These are phyloP conservation scores for Ivindomyrus marchei DNA, from an alignment of 2,113 vertebrate species.

Conservation along the genomic window DNA sequence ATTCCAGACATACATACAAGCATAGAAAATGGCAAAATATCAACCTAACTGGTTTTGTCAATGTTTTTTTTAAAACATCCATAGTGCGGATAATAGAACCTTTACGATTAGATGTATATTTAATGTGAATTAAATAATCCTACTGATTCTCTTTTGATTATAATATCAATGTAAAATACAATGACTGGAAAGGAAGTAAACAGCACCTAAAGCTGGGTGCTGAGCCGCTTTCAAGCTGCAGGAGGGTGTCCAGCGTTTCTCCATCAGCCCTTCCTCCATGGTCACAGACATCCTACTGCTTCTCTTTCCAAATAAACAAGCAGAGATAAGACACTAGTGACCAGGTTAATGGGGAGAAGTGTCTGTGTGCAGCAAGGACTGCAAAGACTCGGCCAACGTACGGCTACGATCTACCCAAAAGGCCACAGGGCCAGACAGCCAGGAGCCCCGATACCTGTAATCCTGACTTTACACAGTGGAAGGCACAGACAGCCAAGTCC, in stretches of 20 bases:
- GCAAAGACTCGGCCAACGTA: not conserved
- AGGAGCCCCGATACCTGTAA: not conserved
- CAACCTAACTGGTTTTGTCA: not conserved
- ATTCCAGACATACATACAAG: not conserved
- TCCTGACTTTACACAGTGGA: not conserved
- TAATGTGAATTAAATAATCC: not conserved
- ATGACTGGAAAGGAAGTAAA: not conserved
- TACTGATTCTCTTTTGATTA: not conserved
- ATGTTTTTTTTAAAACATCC: not conserved
- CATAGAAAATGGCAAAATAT: not conserved
- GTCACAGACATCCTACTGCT: not conserved
- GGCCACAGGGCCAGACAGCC: not conserved
- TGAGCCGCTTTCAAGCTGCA: not conserved
- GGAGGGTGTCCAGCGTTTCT: not conserved
- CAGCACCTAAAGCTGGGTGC: not conserved
- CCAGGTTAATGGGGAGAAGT: not conserved
- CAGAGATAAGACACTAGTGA: not conserved
- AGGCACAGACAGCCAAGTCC: not conserved
- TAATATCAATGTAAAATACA: not conserved
- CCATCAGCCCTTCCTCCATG: not conserved
- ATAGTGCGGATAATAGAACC: not conserved
- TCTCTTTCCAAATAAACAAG: not conserved
- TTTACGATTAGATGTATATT: not conserved
- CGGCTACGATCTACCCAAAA: not conserved
- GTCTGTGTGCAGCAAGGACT: not conserved